phyloP scores from a whole-genome alignment of 2,888 invertebrate genomes.

The Drosophila koepferae region DNA sequence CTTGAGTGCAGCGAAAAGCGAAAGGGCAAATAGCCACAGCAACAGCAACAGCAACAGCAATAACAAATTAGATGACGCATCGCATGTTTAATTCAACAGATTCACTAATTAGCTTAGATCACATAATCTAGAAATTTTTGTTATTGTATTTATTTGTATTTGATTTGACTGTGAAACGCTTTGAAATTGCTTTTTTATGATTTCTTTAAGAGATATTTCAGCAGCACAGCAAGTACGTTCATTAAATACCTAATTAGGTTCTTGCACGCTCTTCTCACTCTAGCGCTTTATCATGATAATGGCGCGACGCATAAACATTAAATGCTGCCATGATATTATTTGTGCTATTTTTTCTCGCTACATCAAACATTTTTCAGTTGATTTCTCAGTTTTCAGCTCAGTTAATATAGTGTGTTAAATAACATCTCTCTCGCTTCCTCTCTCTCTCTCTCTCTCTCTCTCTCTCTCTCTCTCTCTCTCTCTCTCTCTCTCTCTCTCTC shows the following conservation, averaged over 20 bases:
- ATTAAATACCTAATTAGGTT: slow-evolving; percentile 10
- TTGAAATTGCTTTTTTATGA: not conserved
- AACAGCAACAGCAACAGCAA: not conserved
- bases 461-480: not conserved
- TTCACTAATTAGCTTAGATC: slow-evolving; percentile 18
- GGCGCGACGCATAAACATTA: not conserved
- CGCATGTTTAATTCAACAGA: slow-evolving; percentile 27
- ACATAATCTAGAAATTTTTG: not conserved
- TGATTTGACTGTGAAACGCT: not conserved
- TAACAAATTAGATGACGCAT: slow-evolving; percentile 29
- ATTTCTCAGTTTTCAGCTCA: not conserved
- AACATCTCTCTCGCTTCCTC: not conserved
- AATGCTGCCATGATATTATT: not conserved
- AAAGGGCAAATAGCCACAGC: slow-evolving; percentile 39
- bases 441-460: not conserved
- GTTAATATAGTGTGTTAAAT: slow-evolving; percentile 3
- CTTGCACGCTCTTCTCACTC: too few species aligned
- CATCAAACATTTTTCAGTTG: not conserved
- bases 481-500: not conserved
- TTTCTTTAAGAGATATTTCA: not conserved
- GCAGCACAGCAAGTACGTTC: slow-evolving; percentile 4
- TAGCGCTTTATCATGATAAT: not conserved
- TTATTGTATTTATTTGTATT: not conserved
- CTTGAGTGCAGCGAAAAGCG: slow-evolving; percentile 34
- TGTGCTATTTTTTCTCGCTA: slow-evolving; percentile 1